Percentiles rank a stretch among this genome's conserved stretches.
Conservation (phyloP, 1,140 invertebrate species). For the Platyscapa corneri region DNA sequence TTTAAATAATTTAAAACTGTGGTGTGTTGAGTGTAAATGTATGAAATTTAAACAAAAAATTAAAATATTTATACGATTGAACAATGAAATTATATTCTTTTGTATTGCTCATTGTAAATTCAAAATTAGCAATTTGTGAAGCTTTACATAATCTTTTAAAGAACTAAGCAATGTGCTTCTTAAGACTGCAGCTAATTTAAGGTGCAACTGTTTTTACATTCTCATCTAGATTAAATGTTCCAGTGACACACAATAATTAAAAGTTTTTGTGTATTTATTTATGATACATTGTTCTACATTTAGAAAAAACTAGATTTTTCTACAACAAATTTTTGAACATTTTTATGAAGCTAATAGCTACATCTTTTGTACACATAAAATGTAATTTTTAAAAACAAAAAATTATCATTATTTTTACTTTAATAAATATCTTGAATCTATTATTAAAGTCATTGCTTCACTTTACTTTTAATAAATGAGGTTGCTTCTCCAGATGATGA, state of each 20-base stretch:
- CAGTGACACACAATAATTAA: conserved; percentile 39
- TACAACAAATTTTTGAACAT: conserved; percentile 36
- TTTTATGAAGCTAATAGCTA: conserved; percentile 28
- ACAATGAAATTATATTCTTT: conserved; percentile 39
- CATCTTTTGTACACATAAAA: conserved; percentile 40
- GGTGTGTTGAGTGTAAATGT: conserved; percentile 24
- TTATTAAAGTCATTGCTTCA: too few relatives aligned
- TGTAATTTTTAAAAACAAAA: conserved; percentile 38
- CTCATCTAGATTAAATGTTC: conserved; percentile 32
- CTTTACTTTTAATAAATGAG: too few relatives aligned
- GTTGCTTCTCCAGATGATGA: too few relatives aligned
- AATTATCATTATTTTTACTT: conserved; percentile 10
- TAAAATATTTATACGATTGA: conserved; percentile 34
- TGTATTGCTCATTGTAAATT: conserved; percentile 1
- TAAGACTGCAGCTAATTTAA: conserved; percentile 51
- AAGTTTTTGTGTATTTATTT: conserved; percentile 47
- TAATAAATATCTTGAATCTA: too few relatives aligned
- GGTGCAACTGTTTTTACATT: conserved; percentile 47
- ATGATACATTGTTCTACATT: conserved; percentile 6
- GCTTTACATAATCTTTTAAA: conserved; percentile 36
- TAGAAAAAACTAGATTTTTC: conserved; percentile 37
- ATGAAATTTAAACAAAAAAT: conserved; percentile 6
- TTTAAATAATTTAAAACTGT: conserved; percentile 25
- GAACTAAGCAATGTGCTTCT: conserved; percentile 19
- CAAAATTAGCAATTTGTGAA: conserved; percentile 2